phyloP scores from a whole-genome alignment of 2,797 vertebrate species.

The Propithecus perrieri region DNA sequence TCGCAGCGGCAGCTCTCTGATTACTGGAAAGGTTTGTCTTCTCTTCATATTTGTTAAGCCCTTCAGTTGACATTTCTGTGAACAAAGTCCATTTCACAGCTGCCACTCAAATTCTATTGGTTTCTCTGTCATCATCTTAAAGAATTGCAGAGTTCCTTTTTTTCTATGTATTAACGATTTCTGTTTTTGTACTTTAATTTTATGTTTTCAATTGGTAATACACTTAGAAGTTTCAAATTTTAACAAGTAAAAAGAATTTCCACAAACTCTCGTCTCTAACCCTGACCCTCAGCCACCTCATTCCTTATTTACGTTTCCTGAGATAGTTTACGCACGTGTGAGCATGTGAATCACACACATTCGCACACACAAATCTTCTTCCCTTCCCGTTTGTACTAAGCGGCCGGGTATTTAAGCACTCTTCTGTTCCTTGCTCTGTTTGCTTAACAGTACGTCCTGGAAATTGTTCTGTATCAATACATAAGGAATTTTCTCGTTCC shows the following conservation, averaged over 20 bases:
- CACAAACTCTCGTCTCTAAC: neutral
- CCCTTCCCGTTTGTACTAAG: neutral
- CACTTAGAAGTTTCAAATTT: neutral
- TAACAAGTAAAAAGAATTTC: neutral
- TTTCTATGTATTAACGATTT: neutral
- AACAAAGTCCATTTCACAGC: neutral
- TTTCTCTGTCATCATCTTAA: neutral
- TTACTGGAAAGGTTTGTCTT: neutral
- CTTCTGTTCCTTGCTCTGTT: neutral
- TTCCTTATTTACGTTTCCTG: neutral
- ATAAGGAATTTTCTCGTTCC: no score
- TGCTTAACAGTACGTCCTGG: neutral
- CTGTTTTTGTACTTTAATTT: neutral
- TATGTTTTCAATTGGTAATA: neutral
- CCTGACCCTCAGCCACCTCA: neutral
- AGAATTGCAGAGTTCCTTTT: neutral
- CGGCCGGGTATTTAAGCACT: neutral
- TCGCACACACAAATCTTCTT: neutral
- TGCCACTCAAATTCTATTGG: neutral
- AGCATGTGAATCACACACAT: neutral
- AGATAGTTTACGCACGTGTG: neutral
- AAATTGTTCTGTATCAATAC: no score
- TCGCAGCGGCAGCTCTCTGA: neutral
- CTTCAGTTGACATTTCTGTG: neutral
- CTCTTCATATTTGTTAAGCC: neutral